These are phyloP conservation scores for Triops longicaudatus DNA, from an alignment of 1,140 invertebrate genomes.

Conservation along the genomic window DNA sequence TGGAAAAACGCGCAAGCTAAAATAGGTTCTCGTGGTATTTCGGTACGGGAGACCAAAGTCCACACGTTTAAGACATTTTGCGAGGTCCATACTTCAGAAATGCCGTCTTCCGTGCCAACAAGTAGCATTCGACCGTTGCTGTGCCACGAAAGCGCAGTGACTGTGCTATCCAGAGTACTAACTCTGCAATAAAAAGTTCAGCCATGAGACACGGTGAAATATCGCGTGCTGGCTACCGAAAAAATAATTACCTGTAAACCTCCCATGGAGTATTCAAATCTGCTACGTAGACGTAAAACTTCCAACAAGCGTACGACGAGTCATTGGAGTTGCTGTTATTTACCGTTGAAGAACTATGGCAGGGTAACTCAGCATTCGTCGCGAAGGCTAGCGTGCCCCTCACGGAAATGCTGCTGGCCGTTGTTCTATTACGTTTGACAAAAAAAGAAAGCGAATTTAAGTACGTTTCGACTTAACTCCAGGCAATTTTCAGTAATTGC, in stretches of 20 bases:
- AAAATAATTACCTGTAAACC: slow-evolving; percentile 53
- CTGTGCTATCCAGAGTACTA: slow-evolving; percentile 44
- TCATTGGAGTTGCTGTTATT: not conserved
- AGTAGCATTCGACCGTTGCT: slow-evolving; percentile 65
- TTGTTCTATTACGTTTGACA: not conserved
- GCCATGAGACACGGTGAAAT: not conserved
- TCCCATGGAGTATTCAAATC: slow-evolving; percentile 80
- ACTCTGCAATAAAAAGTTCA: slow-evolving; percentile 33
- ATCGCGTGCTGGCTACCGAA: slow-evolving; percentile 4
- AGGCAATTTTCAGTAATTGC: too few relatives aligned
- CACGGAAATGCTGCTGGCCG: not conserved
- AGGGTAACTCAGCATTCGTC: not conserved
- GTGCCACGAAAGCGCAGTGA: slow-evolving; percentile 78
- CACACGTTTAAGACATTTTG: slow-evolving; percentile 75
- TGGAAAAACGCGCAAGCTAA: slow-evolving; percentile 72
- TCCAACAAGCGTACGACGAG: slow-evolving; percentile 42
- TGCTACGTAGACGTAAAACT: slow-evolving; percentile 72
- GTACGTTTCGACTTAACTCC: too few relatives aligned
- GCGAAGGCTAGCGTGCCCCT: not conserved
- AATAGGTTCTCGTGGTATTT: slow-evolving; percentile 66
- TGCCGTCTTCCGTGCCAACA: slow-evolving; percentile 62
- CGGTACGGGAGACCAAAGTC: slow-evolving; percentile 40
- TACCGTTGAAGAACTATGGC: not conserved
- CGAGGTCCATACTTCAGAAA: slow-evolving; percentile 64
- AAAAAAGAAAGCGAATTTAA: too few relatives aligned